Evolutionary conservation across 2,888 invertebrate species (phyloP), one percentile per base, ranked within the genome.

Genomic region (Amphiduros pacificus): DNA sequence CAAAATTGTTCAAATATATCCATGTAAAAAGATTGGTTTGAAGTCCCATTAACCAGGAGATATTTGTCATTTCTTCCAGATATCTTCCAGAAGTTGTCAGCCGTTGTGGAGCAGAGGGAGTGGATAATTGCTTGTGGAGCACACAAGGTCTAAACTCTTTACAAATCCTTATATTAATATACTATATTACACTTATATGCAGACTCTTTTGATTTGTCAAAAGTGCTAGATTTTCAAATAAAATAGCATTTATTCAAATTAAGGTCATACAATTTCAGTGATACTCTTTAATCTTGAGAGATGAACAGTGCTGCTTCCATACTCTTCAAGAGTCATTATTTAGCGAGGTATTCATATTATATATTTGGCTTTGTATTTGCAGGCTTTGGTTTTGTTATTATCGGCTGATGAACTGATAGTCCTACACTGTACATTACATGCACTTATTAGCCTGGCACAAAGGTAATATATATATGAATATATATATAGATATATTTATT

Each of bases 31-130:
- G 17, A 11, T 9, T 17, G 36, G 17, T 36, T 36, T 36, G 9
- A 36, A 36, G 9, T 36, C 17, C 11, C 9, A 36, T 36, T 36
- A 36, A 36, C 9, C 9, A 11, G 36, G 36, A 11, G 17, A 36
- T 36, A 11, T 11, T 44, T 44, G n/a, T n/a, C 5, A 44, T 49
- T 63, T 29, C 59, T 68, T 73, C 24, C 72, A 81, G 81, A 79
- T 65, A 80, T 81, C 55, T 79, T 79, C 68, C 79, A 80, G 67
- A 81, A 81, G 71, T 62, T 81, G 59, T 77, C 78, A 44, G 71
- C 74, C 1, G 68, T 74, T 6, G 72, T 71, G 9, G 74, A 73
- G 53, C 77, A 78, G 55, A 71, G 77, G 65, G 74, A 76, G 59
- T 73, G 71, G 73, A 65, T 81, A 51, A 72, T 77, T 20, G 71